Percentiles rank a stretch among this genome's conserved stretches.
phyloP scores from a whole-genome alignment of 1,140 invertebrate genomes.

The Drosophila setifemur region DNA sequence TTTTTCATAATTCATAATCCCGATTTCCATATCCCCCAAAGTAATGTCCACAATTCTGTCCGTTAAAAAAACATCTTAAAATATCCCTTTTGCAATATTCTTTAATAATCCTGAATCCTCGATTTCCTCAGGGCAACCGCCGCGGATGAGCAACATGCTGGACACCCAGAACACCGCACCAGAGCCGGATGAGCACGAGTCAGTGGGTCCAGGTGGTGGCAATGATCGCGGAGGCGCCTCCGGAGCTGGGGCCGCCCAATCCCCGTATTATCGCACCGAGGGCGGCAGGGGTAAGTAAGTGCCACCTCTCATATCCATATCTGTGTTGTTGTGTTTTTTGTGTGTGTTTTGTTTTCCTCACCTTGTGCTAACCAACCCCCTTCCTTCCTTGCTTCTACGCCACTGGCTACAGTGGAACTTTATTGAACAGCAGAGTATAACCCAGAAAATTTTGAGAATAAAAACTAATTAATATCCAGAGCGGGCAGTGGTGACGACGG shows the following conservation, averaged over 20 bases:
- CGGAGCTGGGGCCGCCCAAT: constrained; percentile 54
- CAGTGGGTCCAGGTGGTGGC: background rate
- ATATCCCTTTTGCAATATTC: too few species aligned
- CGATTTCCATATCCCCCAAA: too few species aligned
- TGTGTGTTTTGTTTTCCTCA: constrained; percentile 15
- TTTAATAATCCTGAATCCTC: too few species aligned
- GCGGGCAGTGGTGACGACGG: too few species aligned
- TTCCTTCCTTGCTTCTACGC: background rate
- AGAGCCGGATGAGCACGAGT: constrained; percentile 56
- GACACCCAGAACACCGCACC: constrained; percentile 82
- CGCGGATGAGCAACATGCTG: constrained; percentile 77
- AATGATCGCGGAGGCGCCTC: constrained; percentile 25
- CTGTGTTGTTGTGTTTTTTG: constrained; percentile 30
- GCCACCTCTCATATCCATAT: constrained; percentile 55
- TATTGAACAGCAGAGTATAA: too few species aligned
- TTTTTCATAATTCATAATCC: too few species aligned
- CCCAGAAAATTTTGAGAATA: too few species aligned
- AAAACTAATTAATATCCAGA: too few species aligned
- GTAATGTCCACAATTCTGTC: too few species aligned
- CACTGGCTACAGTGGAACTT: too few species aligned
- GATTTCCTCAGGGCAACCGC: constrained; percentile 61
- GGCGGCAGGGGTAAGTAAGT: constrained; percentile 82
- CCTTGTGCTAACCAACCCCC: background rate
- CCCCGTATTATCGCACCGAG: constrained; percentile 71
- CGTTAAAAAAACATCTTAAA: too few species aligned